A percentile compares a stretch with the other conserved stretches of the same genome.
These are phyloP conservation scores for Agapornis canus DNA, from an alignment of 2,797 vertebrate genomes.

Conservation along the genomic window DNA sequence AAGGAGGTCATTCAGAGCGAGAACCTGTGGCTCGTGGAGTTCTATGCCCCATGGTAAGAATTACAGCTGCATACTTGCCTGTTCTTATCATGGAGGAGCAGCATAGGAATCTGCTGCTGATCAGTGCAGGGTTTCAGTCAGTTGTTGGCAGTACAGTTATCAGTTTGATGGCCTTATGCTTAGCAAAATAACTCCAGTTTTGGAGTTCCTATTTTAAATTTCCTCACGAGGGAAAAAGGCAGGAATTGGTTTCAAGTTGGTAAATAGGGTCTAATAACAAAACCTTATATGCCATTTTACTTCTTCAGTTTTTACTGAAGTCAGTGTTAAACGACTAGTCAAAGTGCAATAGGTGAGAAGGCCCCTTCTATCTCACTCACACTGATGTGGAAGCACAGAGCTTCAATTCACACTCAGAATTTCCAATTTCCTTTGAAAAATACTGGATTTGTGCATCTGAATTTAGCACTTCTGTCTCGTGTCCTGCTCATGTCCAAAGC, in stretches of 20 bases:
- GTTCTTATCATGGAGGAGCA: background rate
- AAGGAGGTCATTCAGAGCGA: slow-evolving; percentile 93
- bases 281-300: background rate
- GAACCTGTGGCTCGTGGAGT: slow-evolving; percentile 94
- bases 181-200: background rate
- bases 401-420: background rate
- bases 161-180: background rate
- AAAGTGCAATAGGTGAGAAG: background rate
- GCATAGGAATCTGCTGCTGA: background rate
- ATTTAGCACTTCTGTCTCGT: background rate
- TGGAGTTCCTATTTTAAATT: background rate
- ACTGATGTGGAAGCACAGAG: background rate
- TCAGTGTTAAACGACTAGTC: background rate
- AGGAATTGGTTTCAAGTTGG: background rate
- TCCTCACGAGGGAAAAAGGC: background rate
- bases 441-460: background rate
- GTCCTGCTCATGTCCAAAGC: background rate
- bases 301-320: background rate
- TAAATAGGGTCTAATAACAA: background rate
- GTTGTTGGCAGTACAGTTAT: background rate
- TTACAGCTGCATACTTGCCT: background rate
- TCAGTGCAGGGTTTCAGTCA: background rate
- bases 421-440: background rate
- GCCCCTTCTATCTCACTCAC: background rate
- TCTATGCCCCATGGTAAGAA: slow-evolving; percentile 97